Percentiles rank a stretch among this genome's conserved stretches.
These are phyloP conservation scores for Gallinago undulata DNA, from an alignment of 2,113 vertebrate genomes.

Conservation along the genomic window DNA sequence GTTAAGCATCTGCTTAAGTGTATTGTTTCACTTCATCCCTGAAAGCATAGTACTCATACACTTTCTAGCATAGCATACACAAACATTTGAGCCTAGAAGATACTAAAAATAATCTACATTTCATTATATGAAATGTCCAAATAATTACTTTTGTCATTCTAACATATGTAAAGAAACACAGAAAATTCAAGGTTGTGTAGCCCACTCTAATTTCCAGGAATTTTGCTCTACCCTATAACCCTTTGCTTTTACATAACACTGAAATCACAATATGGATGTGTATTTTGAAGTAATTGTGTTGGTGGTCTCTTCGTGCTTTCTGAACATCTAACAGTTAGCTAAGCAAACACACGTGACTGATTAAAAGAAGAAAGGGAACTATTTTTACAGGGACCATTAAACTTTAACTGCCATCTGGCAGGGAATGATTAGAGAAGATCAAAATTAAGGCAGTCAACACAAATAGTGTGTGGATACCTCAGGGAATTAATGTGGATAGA, in stretches of 20 bases:
- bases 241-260: neutral
- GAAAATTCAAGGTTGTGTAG: neutral
- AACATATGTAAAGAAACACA: neutral
- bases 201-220: neutral
- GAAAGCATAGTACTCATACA: neutral
- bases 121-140: neutral
- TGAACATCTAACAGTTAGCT: slow-evolving; percentile 77
- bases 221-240: neutral
- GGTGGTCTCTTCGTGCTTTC: slow-evolving; percentile 78
- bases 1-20: neutral
- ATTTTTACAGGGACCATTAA: slow-evolving; percentile 81
- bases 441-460: slow-evolving; percentile 85
- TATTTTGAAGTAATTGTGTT: slow-evolving; percentile 76
- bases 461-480: slow-evolving; percentile 78
- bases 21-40: neutral
- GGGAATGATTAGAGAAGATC: slow-evolving; percentile 83
- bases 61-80: neutral
- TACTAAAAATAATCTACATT: neutral
- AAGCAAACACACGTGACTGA: slow-evolving; percentile 81
- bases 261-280: slow-evolving; percentile 43
- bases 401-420: slow-evolving; percentile 84
- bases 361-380: slow-evolving; percentile 83
- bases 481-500: slow-evolving; percentile 76
- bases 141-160: neutral
- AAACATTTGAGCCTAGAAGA: neutral